Evolutionary conservation across 1,140 invertebrate species (phyloP), one percentile per base, ranked within the genome.

Genomic region (Sesamia nonagrioides): DNA sequence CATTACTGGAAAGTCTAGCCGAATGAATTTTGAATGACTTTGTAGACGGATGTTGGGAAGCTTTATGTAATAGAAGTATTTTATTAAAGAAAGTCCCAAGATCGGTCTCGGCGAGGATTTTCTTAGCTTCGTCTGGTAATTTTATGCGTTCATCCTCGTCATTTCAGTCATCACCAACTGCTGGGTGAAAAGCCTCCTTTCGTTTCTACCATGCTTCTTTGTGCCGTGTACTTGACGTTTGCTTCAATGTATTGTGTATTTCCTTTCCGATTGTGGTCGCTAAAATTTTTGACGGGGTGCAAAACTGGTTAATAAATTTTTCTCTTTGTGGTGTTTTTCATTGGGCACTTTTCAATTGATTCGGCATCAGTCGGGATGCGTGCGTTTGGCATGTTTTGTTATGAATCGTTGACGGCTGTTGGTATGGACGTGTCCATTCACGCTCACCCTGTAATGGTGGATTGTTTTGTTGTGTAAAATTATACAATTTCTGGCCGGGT

Each of bases 371-470:
- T 75, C 45, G 56, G n/a, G 72, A 37, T 73, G 84, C 78, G 80
- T 93, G 93, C 84, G 86, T 92, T 92, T 94, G 93, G 88, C 93
- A 92, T 75, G 88, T 89, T 93, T 94, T 94, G 92, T 94, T 91
- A 82, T 60, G 78, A 86, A 81, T 86, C 78, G 89, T 84, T 90
- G 91, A 91, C 83, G 86, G 77, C 79, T 76, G 84, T 84, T 89
- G 90, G 82, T 86, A 83, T 75, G 87, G 89, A 90, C 89, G 82
- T 81, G 84, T 79, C 89, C 80, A 91, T 92, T 91, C 88, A 89
- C 82, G 84, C 78, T 82, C 63, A 78, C 80, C 73, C 54, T 80
- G 80, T 82, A 84, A 83, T 80, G 77, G 75, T 78, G 73, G 80
- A 88, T 86, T 88, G 91, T 92, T 92, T 90, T 87, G 86, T 89